A percentile compares a stretch with the other conserved stretches of the same genome.
Conservation (phyloP, 1,140 invertebrate genomes). For the Paraescarpia echinospica region DNA sequence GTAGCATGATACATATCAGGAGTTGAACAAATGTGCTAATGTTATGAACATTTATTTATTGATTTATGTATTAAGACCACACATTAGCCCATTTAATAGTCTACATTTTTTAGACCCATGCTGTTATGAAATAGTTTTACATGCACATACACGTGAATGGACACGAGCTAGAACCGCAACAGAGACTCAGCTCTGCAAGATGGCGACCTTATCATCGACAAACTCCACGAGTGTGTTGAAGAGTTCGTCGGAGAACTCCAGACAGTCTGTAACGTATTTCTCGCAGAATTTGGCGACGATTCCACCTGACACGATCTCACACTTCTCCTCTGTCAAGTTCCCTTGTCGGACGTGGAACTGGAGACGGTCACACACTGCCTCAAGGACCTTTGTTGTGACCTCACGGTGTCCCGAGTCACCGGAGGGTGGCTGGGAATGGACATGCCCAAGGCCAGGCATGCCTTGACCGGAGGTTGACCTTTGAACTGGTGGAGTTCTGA, state of each 20-base stretch:
- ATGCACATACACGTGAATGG: too few species aligned
- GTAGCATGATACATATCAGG: too few species aligned
- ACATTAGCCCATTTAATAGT: too few species aligned
- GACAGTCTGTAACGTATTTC: background rate
- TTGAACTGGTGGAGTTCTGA: background rate
- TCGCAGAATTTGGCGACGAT: background rate
- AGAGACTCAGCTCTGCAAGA: background rate
- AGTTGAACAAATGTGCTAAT: too few species aligned
- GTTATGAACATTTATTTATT: too few species aligned
- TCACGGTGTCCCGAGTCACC: background rate
- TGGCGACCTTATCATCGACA: background rate
- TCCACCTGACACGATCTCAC: background rate
- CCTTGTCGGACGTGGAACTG: background rate
- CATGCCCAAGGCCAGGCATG: background rate
- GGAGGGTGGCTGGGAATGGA: background rate
- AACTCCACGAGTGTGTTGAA: background rate
- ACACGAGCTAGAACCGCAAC: background rate
- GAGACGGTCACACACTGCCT: background rate
- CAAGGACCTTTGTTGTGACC: background rate
- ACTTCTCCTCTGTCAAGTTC: background rate
- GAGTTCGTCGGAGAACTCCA: background rate
- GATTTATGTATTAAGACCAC: too few species aligned
- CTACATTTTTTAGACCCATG: too few species aligned
- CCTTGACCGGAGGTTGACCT: background rate
- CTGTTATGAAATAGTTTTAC: too few species aligned